Evolutionary conservation across 1,140 invertebrate genomes (phyloP).

Genomic region (Phocides pigmalion): DNA sequence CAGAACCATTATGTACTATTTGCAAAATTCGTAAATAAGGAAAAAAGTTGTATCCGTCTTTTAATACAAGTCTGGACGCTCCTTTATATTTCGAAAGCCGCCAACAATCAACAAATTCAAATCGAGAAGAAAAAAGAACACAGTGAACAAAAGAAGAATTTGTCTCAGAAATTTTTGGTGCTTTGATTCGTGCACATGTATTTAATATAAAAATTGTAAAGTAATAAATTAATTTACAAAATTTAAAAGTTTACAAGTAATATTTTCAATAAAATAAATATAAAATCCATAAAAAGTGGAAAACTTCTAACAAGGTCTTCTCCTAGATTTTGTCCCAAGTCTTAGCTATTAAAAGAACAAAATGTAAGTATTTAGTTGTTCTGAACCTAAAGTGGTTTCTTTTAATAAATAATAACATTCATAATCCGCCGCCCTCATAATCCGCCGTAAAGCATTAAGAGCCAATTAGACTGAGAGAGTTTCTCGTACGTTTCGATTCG

Average conservation of each 20-base stretch:
- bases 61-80: neutral
- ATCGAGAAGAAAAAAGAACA: conserved; percentile 38
- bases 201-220: conserved; percentile 53
- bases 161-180: conserved; percentile 52
- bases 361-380: conserved; percentile 48
- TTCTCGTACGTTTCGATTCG: too few relatives aligned
- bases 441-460: too few relatives aligned
- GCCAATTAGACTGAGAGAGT: too few relatives aligned
- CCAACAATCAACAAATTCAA: conserved; percentile 40
- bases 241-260: conserved; percentile 52
- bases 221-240: conserved; percentile 48
- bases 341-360: conserved; percentile 28
- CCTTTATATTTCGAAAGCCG: conserved; percentile 18
- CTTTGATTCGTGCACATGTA: conserved; percentile 49
- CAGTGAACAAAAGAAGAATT: conserved; percentile 42
- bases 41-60: neutral
- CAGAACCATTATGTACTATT: conserved; percentile 56
- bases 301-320: conserved; percentile 45
- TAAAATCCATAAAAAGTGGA: conserved; percentile 47
- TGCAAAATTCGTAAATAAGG: conserved; percentile 51
- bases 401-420: too few relatives aligned
- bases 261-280: conserved; percentile 37
- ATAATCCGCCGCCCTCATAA: too few relatives aligned
- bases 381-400: too few relatives aligned
- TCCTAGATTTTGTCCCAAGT: neutral